phyloP scores from a whole-genome alignment of 2,113 vertebrate genomes.

The Sturnira hondurensis region DNA sequence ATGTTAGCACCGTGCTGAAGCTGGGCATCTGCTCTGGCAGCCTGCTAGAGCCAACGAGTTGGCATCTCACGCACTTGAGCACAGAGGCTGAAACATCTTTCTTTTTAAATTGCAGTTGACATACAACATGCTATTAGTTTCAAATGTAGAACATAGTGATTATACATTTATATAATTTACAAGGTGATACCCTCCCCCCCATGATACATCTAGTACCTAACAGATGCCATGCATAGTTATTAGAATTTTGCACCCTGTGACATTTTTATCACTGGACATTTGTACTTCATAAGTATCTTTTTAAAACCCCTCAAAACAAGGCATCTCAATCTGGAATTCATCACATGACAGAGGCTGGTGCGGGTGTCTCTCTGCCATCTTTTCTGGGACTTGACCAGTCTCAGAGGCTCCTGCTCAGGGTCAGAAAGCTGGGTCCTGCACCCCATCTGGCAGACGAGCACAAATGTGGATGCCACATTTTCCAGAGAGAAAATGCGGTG shows the following conservation, averaged over 20 bases:
- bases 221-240: neutral
- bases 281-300: neutral
- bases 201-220: neutral
- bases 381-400: neutral
- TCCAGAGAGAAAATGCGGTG: neutral
- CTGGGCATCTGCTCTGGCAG: neutral
- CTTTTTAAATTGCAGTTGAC: neutral
- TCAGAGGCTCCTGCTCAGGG: neutral
- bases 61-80: fast-evolving
- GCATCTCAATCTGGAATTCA: neutral
- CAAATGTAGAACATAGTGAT: neutral
- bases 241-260: neutral
- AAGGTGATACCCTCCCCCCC: neutral
- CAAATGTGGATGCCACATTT: neutral
- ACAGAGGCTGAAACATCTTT: neutral
- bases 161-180: neutral
- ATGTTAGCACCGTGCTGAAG: no score
- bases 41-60: fast-evolving
- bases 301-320: neutral
- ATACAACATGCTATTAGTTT: neutral
- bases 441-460: neutral
- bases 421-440: neutral
- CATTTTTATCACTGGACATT: neutral
- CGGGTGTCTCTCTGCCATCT: neutral
- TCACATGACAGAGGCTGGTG: neutral